Conservation (phyloP, 2,888 invertebrate genomes). For the Aspidapion aeneum region DNA sequence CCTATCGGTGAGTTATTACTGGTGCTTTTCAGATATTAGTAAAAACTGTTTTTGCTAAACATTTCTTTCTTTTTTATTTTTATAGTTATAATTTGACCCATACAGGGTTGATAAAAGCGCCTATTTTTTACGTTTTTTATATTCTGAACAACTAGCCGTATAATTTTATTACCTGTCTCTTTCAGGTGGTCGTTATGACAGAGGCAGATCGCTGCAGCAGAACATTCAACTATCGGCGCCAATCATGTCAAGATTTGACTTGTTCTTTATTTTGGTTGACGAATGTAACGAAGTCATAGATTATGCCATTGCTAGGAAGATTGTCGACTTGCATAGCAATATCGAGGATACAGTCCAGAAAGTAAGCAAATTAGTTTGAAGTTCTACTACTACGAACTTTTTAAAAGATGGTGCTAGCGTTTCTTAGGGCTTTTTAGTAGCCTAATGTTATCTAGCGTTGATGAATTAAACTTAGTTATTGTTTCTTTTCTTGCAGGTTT, state of each 20-base stretch:
- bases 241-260: conserved; percentile 98
- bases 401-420: no score
- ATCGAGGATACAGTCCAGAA: conserved; percentile 75
- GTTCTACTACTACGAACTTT: no score
- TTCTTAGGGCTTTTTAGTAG: no score
- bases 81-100: no score
- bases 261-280: conserved; percentile 97
- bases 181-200: conserved; percentile 72
- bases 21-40: conserved; percentile 46
- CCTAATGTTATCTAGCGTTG: no score
- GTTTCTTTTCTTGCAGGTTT: conserved; percentile 55
- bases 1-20: conserved; percentile 64
- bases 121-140: no score
- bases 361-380: conserved; percentile 15
- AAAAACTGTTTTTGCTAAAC: no score
- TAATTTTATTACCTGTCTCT: neutral
- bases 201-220: conserved; percentile 89
- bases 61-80: no score
- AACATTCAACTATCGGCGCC: conserved; percentile 93
- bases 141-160: no score
- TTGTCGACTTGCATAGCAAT: conserved; percentile 90
- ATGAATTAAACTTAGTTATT: no score
- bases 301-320: conserved; percentile 94
- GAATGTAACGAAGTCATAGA: conserved; percentile 95
- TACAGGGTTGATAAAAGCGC: no score